Evolutionary conservation across 2,797 vertebrate genomes (phyloP).

Genomic region (Falco novaeseelandiae): DNA sequence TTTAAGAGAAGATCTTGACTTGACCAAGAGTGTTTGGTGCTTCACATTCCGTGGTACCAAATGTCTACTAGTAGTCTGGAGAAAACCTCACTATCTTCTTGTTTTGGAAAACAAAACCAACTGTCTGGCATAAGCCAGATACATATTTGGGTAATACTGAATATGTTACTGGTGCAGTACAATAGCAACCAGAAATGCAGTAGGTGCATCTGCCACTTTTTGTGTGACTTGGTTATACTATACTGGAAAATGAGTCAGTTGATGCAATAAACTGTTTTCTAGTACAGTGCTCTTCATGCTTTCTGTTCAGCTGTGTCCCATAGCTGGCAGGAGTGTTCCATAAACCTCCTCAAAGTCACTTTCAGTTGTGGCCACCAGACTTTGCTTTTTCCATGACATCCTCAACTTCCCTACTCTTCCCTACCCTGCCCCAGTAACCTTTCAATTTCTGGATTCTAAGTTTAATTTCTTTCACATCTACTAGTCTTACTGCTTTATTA

Average conservation of each 20-base stretch:
- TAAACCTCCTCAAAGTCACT: background rate
- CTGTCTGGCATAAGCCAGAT: background rate
- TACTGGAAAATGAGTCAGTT: background rate
- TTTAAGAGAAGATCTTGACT: background rate
- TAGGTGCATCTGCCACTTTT: background rate
- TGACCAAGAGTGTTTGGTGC: background rate
- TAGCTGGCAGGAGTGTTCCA: background rate
- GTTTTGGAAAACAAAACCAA: background rate
- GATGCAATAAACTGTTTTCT: background rate
- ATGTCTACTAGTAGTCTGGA: background rate
- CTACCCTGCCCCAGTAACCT: fast-evolving
- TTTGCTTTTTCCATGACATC: background rate
- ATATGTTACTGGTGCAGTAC: background rate
- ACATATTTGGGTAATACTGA: background rate
- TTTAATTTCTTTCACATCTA: background rate
- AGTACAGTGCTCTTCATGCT: background rate
- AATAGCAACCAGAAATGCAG: background rate
- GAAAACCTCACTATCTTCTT: background rate
- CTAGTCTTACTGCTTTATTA: background rate
- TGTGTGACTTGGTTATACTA: background rate
- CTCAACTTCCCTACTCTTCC: background rate
- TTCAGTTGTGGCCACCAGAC: background rate
- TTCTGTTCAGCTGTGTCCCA: background rate
- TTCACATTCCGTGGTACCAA: background rate
- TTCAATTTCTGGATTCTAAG: background rate